These are phyloP conservation scores for Chloropsis cyanopogon DNA, from an alignment of 2,113 vertebrate species.

Conservation along the genomic window DNA sequence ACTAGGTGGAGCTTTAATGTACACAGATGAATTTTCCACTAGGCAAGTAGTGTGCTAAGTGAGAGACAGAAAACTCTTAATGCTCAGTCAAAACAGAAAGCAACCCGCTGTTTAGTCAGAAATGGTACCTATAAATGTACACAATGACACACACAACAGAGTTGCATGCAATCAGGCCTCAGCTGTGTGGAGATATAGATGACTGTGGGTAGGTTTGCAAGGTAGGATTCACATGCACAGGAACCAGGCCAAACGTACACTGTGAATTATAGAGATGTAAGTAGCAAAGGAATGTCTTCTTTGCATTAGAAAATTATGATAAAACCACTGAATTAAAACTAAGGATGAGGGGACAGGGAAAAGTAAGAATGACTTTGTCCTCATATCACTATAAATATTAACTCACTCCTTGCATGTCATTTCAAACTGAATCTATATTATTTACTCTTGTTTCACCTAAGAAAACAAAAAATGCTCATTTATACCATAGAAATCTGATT, in stretches of 20 bases:
- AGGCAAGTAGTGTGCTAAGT: neutral
- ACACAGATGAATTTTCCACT: neutral
- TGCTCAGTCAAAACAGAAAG: neutral
- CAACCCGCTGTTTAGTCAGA: neutral
- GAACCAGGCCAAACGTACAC: neutral
- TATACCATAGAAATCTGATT: neutral
- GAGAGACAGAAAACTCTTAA: neutral
- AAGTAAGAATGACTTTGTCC: neutral
- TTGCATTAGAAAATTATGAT: neutral
- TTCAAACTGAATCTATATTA: neutral
- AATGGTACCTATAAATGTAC: neutral
- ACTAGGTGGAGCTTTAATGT: neutral
- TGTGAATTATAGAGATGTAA: neutral
- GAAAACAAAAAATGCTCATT: neutral
- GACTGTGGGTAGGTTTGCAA: neutral
- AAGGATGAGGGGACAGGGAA: neutral
- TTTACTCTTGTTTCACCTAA: neutral
- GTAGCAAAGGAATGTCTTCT: neutral
- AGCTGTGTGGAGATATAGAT: neutral
- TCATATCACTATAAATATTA: neutral
- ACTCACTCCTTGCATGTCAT: accelerated
- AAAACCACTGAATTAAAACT: neutral
- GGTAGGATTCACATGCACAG: neutral
- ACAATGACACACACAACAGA: neutral
- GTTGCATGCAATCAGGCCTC: neutral